These are phyloP conservation scores for Pycnonotus jocosus DNA, from an alignment of 2,113 vertebrate genomes.

Conservation along the genomic window DNA sequence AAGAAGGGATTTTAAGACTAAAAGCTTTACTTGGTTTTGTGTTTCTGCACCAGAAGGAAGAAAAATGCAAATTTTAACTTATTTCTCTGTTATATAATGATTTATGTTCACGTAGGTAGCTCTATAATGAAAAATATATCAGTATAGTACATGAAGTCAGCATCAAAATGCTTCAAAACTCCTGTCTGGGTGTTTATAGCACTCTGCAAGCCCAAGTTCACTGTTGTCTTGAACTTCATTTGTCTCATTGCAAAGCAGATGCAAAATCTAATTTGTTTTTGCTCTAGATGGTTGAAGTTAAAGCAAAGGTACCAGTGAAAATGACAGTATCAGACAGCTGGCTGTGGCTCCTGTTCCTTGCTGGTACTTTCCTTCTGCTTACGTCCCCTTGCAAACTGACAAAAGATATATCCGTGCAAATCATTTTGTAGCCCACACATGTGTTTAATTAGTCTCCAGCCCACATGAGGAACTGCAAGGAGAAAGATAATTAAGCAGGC, in stretches of 20 bases:
- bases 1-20: background rate
- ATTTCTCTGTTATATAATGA: background rate
- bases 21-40: background rate
- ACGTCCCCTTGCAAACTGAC: background rate
- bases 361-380: background rate
- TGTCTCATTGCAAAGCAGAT: background rate
- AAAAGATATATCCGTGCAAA: background rate
- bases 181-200: fast-evolving
- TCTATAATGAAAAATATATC: background rate
- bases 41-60: background rate
- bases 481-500: constrained; percentile 48
- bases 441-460: constrained; percentile 54
- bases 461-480: constrained; percentile 23
- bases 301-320: background rate
- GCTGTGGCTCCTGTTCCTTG: background rate
- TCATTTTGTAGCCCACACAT: background rate
- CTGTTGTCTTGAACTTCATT: fast-evolving
- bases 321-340: background rate
- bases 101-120: background rate
- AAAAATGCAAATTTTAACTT: background rate
- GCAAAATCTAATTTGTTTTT: background rate
- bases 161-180: background rate
- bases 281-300: background rate
- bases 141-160: background rate
- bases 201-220: background rate